phyloP scores from a whole-genome alignment of 2,113 vertebrate genomes.

The Pseudopipra pipra region DNA sequence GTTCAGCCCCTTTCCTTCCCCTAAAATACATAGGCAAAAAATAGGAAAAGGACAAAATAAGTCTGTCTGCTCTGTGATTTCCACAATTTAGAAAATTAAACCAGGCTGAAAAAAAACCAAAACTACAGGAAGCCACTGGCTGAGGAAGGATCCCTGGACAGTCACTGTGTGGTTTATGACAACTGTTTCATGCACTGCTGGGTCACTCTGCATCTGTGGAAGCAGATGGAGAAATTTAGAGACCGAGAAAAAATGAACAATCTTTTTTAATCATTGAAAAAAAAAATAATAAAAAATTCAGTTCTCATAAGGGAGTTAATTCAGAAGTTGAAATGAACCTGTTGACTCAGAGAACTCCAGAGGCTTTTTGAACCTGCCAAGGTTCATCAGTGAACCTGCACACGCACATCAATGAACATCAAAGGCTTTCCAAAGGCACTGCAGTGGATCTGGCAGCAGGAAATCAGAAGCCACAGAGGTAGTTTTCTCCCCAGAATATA shows the following conservation, averaged over 20 bases:
- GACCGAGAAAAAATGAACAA: background rate
- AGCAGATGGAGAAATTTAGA: constrained; percentile 21
- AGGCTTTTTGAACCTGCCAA: background rate
- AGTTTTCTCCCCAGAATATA: accelerated
- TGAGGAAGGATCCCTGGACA: background rate
- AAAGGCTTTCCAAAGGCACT: background rate
- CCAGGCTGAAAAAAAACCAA: background rate
- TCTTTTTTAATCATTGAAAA: background rate
- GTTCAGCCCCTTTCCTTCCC: background rate
- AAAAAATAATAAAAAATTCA: background rate
- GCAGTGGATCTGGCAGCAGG: accelerated
- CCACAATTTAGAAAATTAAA: background rate
- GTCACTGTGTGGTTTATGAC: background rate
- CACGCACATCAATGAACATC: background rate
- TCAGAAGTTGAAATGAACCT: background rate
- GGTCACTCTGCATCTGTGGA: background rate
- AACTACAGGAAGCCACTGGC: background rate
- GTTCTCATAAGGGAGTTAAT: background rate
- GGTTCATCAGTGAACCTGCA: background rate
- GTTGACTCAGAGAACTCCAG: background rate
- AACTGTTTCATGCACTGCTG: background rate
- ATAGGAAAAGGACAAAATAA: background rate
- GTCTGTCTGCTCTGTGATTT: background rate
- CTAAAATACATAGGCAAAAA: background rate
- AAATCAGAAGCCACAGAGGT: background rate